phyloP scores from a whole-genome alignment of 2,888 invertebrate species.

The Mystacides longicornis region DNA sequence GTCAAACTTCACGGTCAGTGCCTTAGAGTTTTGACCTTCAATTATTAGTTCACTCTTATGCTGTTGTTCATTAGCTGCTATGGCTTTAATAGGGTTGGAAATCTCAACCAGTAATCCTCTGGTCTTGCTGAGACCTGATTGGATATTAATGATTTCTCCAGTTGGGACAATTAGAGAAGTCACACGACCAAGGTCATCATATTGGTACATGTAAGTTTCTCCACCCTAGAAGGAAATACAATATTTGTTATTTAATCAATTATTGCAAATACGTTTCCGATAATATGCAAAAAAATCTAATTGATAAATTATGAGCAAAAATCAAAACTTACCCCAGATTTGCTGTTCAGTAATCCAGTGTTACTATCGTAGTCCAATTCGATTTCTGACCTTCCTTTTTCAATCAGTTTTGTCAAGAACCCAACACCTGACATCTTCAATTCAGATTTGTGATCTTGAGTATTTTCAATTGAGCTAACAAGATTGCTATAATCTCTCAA shows the following conservation, averaged over 20 bases:
- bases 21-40: slow-evolving; percentile 59
- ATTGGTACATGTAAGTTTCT: slow-evolving; percentile 84
- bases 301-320: background rate
- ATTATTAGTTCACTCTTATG: slow-evolving; percentile 49
- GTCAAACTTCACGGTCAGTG: slow-evolving; percentile 61
- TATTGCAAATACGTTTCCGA: slow-evolving; percentile 11
- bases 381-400: slow-evolving; percentile 83
- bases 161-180: slow-evolving; percentile 83
- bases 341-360: slow-evolving; percentile 77
- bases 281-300: slow-evolving; percentile 5
- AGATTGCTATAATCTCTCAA: slow-evolving; percentile 86
- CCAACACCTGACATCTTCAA: slow-evolving; percentile 90
- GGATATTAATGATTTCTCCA: slow-evolving; percentile 78
- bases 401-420: slow-evolving; percentile 78
- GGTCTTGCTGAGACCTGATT: slow-evolving; percentile 68
- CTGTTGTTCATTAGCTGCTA: slow-evolving; percentile 24
- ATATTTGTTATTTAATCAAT: slow-evolving; percentile 7
- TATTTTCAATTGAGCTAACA: slow-evolving; percentile 90
- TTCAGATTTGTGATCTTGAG: slow-evolving; percentile 87
- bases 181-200: slow-evolving; percentile 82
- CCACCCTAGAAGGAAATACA: slow-evolving; percentile 53
- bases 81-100: slow-evolving; percentile 41
- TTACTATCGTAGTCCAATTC: slow-evolving; percentile 87
- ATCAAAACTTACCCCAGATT: slow-evolving; percentile 60
- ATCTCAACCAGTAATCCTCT: slow-evolving; percentile 72